These are phyloP conservation scores for Phaenicophaeus curvirostris DNA, from an alignment of 2,797 vertebrate genomes.

Conservation along the genomic window DNA sequence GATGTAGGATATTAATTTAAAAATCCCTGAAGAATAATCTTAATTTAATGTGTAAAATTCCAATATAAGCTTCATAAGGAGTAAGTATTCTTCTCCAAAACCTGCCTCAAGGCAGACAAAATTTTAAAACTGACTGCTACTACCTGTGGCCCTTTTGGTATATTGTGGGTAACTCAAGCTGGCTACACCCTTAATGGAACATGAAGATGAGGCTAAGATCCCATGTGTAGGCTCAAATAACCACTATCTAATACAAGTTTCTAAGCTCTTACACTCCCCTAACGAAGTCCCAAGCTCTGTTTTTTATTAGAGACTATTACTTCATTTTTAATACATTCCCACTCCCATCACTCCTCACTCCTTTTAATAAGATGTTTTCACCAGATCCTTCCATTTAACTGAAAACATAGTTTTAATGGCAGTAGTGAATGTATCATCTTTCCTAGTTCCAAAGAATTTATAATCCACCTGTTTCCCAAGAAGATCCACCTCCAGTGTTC, in stretches of 20 bases:
- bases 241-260: neutral
- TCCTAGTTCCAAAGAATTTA: neutral
- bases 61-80: neutral
- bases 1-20: slow-evolving; percentile 16
- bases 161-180: neutral
- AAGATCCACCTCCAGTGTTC: neutral
- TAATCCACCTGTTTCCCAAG: neutral
- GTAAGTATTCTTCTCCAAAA: neutral
- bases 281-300: neutral
- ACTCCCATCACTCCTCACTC: neutral
- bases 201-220: neutral
- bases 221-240: neutral
- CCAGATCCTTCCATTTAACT: neutral
- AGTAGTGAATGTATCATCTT: neutral
- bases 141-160: neutral
- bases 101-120: neutral
- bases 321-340: neutral
- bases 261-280: neutral
- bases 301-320: neutral
- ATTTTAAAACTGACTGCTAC: slow-evolving; percentile 1
- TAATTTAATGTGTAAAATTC: slow-evolving; percentile 4
- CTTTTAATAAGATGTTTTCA: slow-evolving; percentile 1
- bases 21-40: slow-evolving; percentile 17
- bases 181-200: neutral
- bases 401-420: neutral